phyloP scores from a whole-genome alignment of 2,888 invertebrate genomes.

The Eueremaeus valkanovi region DNA sequence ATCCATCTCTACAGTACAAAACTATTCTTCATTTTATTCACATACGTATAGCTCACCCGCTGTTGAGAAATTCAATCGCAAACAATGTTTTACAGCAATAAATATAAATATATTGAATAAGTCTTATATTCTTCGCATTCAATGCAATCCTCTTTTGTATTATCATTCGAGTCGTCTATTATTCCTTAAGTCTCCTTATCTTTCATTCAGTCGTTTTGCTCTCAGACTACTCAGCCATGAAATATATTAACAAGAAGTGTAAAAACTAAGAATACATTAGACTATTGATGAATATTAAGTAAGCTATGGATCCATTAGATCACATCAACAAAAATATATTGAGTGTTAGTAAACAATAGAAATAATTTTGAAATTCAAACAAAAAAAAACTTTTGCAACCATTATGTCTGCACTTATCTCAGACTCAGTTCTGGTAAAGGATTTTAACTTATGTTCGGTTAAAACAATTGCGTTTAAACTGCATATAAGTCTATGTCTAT shows the following conservation, averaged over 20 bases:
- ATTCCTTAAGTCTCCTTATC: slow-evolving; percentile 2
- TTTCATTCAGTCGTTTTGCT: neutral
- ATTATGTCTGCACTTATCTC: no score
- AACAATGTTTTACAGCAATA: neutral
- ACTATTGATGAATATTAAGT: no score
- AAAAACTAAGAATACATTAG: neutral
- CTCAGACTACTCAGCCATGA: neutral
- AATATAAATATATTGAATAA: slow-evolving; percentile 15
- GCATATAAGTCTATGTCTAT: no score
- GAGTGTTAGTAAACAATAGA: no score
- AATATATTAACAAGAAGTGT: neutral
- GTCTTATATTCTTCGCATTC: neutral
- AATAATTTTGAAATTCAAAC: no score
- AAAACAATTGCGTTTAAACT: no score
- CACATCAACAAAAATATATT: no score
- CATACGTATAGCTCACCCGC: slow-evolving; percentile 18
- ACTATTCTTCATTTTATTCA: slow-evolving; percentile 28
- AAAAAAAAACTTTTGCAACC: no score
- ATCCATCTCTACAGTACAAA: slow-evolving; percentile 7
- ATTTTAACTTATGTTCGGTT: no score
- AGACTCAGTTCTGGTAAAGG: no score
- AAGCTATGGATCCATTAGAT: no score
- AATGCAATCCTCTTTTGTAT: neutral
- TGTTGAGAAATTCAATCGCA: slow-evolving; percentile 22
- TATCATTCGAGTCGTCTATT: neutral